These are phyloP conservation scores for Thecocarcelia acutangulata DNA, from an alignment of 2,888 invertebrate genomes.

Conservation along the genomic window DNA sequence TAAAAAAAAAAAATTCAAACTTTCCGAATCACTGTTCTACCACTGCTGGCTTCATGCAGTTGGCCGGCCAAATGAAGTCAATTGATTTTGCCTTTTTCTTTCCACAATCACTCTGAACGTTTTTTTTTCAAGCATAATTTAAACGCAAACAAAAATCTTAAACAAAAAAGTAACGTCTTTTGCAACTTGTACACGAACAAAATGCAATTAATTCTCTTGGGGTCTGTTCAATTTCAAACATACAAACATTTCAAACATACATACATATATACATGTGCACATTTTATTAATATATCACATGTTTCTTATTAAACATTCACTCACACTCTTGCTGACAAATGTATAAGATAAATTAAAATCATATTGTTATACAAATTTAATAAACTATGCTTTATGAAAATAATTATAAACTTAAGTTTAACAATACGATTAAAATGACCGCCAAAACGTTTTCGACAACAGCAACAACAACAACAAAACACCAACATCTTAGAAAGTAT, in stretches of 20 bases:
- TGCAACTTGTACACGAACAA: neutral
- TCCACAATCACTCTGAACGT: neutral
- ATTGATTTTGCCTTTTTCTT: constrained; percentile 47
- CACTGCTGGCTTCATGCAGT: constrained; percentile 31
- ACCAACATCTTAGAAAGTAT: constrained; percentile 35
- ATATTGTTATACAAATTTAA: too few species aligned
- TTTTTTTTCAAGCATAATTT: constrained; percentile 34
- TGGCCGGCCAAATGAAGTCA: constrained; percentile 59
- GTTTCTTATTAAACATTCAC: too few species aligned
- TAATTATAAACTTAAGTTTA: constrained; percentile 8
- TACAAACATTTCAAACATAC: neutral
- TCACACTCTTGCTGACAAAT: too few species aligned
- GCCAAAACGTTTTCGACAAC: constrained; percentile 20
- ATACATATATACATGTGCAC: neutral
- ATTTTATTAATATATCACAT: neutral
- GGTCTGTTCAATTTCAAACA: neutral
- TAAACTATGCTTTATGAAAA: neutral
- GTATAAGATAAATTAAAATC: too few species aligned
- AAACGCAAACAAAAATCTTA: constrained; percentile 30
- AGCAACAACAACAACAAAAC: neutral
- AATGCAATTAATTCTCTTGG: constrained; percentile 34
- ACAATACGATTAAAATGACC: constrained; percentile 31
- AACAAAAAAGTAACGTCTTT: constrained; percentile 46
- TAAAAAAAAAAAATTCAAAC: too few species aligned
- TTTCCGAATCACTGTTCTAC: constrained; percentile 41